phyloP scores from a whole-genome alignment of 2,797 vertebrate genomes.

The Gobio occitaniae region DNA sequence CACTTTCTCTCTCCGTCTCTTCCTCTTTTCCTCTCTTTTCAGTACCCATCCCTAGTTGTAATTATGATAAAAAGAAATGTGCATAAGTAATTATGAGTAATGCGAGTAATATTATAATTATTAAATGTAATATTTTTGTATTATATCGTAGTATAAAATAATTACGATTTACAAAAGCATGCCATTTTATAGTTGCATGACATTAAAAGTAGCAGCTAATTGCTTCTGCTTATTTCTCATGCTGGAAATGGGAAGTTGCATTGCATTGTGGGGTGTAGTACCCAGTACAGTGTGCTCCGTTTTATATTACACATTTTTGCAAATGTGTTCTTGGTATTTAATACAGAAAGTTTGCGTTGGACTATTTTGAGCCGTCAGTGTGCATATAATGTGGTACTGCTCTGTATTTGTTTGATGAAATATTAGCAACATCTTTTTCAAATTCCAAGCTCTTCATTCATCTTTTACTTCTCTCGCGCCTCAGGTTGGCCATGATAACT shows the following conservation, averaged over 20 bases:
- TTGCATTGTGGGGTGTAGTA: not conserved
- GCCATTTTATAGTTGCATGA: not conserved
- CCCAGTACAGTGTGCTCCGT: not conserved
- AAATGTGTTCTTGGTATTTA: not conserved
- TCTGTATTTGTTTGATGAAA: not conserved
- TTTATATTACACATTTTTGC: not conserved
- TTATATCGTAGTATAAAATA: not conserved
- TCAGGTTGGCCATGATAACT: conserved; percentile 90
- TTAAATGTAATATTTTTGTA: not conserved
- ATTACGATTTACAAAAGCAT: not conserved
- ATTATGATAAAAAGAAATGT: too few relatives aligned
- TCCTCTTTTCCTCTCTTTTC: too few relatives aligned
- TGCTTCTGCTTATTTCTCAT: not conserved
- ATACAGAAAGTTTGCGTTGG: not conserved
- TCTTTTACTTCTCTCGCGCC: not conserved
- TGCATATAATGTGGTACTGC: not conserved
- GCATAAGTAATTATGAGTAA: not conserved
- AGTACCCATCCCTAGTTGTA: too few relatives aligned
- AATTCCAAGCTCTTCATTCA: not conserved
- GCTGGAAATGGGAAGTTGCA: not conserved
- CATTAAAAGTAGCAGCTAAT: not conserved
- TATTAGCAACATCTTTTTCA: not conserved
- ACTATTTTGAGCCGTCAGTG: not conserved
- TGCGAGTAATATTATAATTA: not conserved
- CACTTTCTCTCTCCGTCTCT: too few relatives aligned